phyloP scores from a whole-genome alignment of 2,888 invertebrate species.

The Idaea straminata region DNA sequence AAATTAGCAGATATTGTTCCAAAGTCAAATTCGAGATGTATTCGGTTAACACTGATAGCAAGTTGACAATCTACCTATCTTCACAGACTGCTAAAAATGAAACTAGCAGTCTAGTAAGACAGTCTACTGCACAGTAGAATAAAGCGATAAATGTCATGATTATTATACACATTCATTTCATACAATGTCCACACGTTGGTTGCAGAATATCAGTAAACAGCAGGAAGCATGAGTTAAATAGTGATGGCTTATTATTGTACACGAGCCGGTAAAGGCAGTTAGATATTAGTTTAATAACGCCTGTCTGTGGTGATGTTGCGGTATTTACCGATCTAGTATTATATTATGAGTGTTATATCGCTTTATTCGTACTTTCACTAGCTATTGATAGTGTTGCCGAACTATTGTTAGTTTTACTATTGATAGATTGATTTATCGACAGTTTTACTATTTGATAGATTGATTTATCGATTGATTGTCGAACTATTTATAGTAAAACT shows the following conservation, averaged over 20 bases:
- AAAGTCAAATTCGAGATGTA: not conserved
- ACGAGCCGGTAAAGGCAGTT: not conserved
- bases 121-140: too few relatives aligned
- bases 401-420: too few relatives aligned
- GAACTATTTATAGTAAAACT: too few relatives aligned
- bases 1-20: not conserved
- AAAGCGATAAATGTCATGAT: not conserved
- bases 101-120: too few relatives aligned
- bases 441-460: too few relatives aligned
- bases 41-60: too few relatives aligned
- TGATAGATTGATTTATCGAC: too few relatives aligned
- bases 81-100: too few relatives aligned
- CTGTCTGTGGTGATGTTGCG: not conserved
- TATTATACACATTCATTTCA: not conserved
- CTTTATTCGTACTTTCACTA: not conserved
- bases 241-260: not conserved
- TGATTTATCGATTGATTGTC: too few relatives aligned
- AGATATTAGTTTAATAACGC: not conserved
- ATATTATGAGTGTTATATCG: not conserved
- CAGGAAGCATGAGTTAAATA: not conserved
- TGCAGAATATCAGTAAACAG: not conserved
- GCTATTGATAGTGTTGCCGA: not conserved
- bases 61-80: too few relatives aligned
- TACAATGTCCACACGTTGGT: not conserved
- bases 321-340: not conserved